phyloP scores from a whole-genome alignment of 2,888 invertebrate genomes.

The Serripes groenlandicus region DNA sequence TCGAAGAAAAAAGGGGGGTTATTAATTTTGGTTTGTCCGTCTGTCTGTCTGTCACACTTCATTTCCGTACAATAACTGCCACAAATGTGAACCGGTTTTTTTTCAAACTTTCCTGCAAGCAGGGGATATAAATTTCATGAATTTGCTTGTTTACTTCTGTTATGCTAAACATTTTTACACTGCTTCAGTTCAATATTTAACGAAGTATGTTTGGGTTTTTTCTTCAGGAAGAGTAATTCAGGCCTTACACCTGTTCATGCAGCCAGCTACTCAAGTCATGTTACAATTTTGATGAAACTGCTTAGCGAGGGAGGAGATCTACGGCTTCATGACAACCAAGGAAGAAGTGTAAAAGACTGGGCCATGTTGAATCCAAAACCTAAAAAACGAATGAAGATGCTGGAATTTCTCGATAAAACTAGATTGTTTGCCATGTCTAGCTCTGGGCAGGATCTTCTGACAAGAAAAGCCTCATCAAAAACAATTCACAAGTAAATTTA shows the following conservation, averaged over 20 bases:
- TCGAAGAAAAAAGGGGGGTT: too few species aligned
- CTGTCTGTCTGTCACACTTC: too few species aligned
- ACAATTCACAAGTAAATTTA: conserved; percentile 53
- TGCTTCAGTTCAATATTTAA: background rate
- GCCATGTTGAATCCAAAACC: conserved; percentile 76
- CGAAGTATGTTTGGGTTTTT: background rate
- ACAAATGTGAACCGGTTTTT: too few species aligned
- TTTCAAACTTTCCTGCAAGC: too few species aligned
- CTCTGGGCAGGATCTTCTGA: conserved; percentile 70
- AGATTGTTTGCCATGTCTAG: conserved; percentile 81
- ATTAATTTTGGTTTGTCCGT: too few species aligned
- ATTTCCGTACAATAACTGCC: too few species aligned
- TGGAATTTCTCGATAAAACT: conserved; percentile 83
- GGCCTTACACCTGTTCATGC: conserved; percentile 87
- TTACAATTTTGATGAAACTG: conserved; percentile 83
- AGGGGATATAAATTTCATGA: too few species aligned
- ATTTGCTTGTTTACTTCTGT: too few species aligned
- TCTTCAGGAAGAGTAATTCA: conserved; percentile 82
- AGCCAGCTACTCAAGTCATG: conserved; percentile 85
- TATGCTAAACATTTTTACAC: too few species aligned
- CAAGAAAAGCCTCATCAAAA: conserved; percentile 59
- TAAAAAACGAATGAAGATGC: conserved; percentile 78
- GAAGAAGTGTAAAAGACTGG: conserved; percentile 84
- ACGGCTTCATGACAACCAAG: conserved; percentile 85
- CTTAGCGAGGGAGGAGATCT: conserved; percentile 87